Base-by-base conservation (phyloP, 2,113 vertebrate genomes). In the Dissostichus mawsoni region DNA sequence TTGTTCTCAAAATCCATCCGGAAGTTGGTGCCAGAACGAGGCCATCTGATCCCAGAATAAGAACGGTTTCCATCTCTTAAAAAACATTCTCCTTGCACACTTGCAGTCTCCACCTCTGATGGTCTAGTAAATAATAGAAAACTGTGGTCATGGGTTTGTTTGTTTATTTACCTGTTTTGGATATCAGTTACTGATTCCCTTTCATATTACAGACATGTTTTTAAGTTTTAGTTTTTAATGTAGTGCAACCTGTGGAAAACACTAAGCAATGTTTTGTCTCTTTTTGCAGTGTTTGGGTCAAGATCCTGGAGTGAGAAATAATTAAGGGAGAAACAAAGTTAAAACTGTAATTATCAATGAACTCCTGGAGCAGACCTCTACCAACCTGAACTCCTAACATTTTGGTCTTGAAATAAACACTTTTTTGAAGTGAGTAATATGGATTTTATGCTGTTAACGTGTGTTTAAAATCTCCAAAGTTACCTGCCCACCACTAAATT, bases 21-120 rank as follows among this genome's bases (percentile, higher is more conserved):
- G 81, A 84, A 78, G 85, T 78, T 81, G 44, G 3, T 55, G 66
- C 3, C 59, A 25, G 10, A 47, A 36, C 0, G 8, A 78, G 17
- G 23, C 10, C 11, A 66, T 59, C 41, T 81, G 64, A n/a, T 67
- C 20, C 33, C 25, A 65, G 18, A 70, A 57, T 55, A 25, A 69
- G 17, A 74, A 11, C 75, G 69, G 5, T 11, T 18, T 57, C 17
- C 18, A 47, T 20, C 16, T 62, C 1, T 47, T 10, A 11, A 0
- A 18, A 51, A 47, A 25, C 13, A 58, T 58, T 14, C 3, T 67
- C 23, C 44, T 45, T 53, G 20, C 57, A 62, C 44, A 44, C 20
- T 61, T 33, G 14, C 23, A 16, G 2, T 5, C 20, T 45, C 51
- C 44, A 25, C 18, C 55, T 55, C 20, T 36, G 61, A 67, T 44